phyloP scores from a whole-genome alignment of 37 sponge, comb jelly and placozoan species.

The Axinella damicornis region DNA sequence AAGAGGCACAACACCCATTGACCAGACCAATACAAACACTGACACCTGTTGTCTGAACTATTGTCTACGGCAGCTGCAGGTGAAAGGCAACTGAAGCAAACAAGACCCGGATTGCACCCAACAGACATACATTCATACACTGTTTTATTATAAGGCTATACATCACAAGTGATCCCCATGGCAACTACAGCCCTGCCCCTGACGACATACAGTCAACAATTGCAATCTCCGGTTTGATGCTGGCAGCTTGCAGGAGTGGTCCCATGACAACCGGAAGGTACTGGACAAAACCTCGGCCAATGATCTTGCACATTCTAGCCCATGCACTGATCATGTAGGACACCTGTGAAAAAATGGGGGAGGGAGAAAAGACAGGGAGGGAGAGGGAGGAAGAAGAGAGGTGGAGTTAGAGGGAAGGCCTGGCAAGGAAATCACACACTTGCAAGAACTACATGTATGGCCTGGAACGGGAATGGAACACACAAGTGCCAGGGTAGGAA shows the following conservation, averaged over 20 bases:
- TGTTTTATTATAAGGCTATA: too few relatives aligned
- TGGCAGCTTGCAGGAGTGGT: slow-evolving; percentile 91
- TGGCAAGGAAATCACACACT: neutral
- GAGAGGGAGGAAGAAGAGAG: neutral
- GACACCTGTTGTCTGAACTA: too few relatives aligned
- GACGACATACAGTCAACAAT: slow-evolving; percentile 87
- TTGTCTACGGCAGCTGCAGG: too few relatives aligned
- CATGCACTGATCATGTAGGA: slow-evolving; percentile 99
- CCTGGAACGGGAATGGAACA: neutral
- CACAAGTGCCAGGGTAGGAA: neutral
- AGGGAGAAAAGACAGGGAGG: neutral
- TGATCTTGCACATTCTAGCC: slow-evolving; percentile 99
- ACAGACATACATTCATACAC: too few relatives aligned
- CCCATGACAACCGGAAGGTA: slow-evolving; percentile 97
- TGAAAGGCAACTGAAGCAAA: too few relatives aligned
- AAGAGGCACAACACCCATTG: too few relatives aligned
- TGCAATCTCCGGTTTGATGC: slow-evolving; percentile 93
- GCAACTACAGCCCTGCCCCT: neutral
- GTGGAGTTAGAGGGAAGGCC: neutral
- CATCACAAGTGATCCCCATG: neutral
- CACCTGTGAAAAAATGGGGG: slow-evolving; percentile 66
- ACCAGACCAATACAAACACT: too few relatives aligned
- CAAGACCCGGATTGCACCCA: too few relatives aligned
- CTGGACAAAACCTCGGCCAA: slow-evolving; percentile 88
- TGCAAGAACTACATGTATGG: neutral